These are phyloP conservation scores for Oscheius sp. DNA, from an alignment of 2,888 invertebrate species.

Conservation along the genomic window DNA sequence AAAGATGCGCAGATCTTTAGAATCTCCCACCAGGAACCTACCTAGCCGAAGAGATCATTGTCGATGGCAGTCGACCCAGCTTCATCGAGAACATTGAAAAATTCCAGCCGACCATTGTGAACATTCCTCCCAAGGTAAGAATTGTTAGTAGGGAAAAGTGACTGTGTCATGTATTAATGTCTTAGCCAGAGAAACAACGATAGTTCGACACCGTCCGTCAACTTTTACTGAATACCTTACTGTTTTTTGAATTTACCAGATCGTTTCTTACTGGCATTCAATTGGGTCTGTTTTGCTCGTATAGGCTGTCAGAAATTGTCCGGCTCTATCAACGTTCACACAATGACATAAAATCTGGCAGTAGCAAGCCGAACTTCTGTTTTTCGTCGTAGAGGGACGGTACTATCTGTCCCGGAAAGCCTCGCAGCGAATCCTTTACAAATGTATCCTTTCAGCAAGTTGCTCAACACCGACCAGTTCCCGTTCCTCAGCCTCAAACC, in stretches of 20 bases:
- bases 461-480: not conserved
- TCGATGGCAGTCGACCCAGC: slow-evolving; percentile 50
- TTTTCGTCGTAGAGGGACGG: no score
- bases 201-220: no score
- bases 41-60: slow-evolving; percentile 49
- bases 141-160: not conserved
- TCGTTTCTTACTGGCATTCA: not conserved
- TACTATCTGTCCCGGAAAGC: no score
- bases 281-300: not conserved
- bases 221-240: no score
- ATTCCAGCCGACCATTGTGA: slow-evolving; percentile 38
- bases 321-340: no score
- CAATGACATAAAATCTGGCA: no score
- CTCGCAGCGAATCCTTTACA: no score
- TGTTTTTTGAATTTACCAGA: no score
- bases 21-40: slow-evolving; percentile 41
- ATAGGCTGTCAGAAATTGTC: no score
- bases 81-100: slow-evolving; percentile 54
- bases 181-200: no score
- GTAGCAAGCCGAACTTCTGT: no score
- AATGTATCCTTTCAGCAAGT: not conserved
- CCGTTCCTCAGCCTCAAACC: slow-evolving; percentile 29
- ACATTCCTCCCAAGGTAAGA: not conserved
- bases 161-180: no score
- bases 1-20: slow-evolving; percentile 16